Conservation (phyloP, 2,888 invertebrate species). For the Hypsopygia costalis region DNA sequence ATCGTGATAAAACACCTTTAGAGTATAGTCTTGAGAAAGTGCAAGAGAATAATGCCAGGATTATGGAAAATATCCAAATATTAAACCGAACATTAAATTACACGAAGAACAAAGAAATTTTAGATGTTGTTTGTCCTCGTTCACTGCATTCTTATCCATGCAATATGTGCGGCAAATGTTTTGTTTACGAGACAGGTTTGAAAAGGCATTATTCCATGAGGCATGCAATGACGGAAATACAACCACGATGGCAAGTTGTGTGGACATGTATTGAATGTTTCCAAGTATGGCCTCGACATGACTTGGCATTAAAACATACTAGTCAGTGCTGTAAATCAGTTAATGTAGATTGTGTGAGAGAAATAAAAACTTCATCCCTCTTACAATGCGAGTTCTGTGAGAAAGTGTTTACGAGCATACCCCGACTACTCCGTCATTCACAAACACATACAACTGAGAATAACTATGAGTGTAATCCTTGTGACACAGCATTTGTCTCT, state of each 20-base stretch:
- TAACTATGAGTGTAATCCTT: slow-evolving; percentile 83
- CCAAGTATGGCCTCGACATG: slow-evolving; percentile 69
- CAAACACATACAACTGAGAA: slow-evolving; percentile 82
- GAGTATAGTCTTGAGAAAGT: slow-evolving; percentile 70
- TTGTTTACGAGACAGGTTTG: slow-evolving; percentile 70
- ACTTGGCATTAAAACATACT: slow-evolving; percentile 57
- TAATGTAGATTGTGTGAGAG: slow-evolving; percentile 45
- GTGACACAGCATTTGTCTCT: slow-evolving; percentile 52
- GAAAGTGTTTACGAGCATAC: slow-evolving; percentile 69
- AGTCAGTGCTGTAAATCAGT: slow-evolving; percentile 50
- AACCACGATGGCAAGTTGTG: slow-evolving; percentile 67
- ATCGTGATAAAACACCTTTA: slow-evolving; percentile 30
- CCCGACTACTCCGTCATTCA: slow-evolving; percentile 59
- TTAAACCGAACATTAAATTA: slow-evolving; percentile 66
- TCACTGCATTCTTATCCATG: slow-evolving; percentile 57
- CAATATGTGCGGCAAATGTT: slow-evolving; percentile 66
- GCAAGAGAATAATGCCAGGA: slow-evolving; percentile 68
- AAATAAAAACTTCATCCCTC: slow-evolving; percentile 68
- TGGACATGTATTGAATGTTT: slow-evolving; percentile 74
- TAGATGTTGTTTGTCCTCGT: slow-evolving; percentile 53
- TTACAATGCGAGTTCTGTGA: slow-evolving; percentile 74
- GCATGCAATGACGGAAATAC: slow-evolving; percentile 48
- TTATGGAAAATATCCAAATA: slow-evolving; percentile 73
- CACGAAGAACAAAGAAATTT: slow-evolving; percentile 66
- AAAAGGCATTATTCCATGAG: slow-evolving; percentile 60